Evolutionary conservation across 2,888 invertebrate genomes (phyloP).

Genomic region (Agrenia bidenticulata): DNA sequence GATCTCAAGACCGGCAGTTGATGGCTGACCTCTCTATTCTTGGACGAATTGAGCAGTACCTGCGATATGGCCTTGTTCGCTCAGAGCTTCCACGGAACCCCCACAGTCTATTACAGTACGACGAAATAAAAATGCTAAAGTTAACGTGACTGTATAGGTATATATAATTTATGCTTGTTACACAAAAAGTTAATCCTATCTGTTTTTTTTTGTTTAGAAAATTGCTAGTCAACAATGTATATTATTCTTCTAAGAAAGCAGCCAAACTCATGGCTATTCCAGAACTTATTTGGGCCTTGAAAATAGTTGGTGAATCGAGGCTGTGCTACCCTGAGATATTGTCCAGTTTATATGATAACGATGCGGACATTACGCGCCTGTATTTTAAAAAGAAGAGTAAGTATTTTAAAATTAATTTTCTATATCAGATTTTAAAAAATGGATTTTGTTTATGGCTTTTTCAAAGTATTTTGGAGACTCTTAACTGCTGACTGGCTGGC

Average conservation of each 20-base stretch:
- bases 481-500: conserved; percentile 49
- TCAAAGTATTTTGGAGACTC: conserved; percentile 46
- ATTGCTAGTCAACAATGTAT: conserved; percentile 41
- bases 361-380: conserved; percentile 8
- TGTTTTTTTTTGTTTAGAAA: no score
- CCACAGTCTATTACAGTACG: conserved; percentile 17
- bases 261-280: conserved; percentile 40
- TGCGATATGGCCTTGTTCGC: conserved; percentile 42
- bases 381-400: conserved; percentile 27
- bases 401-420: conserved; percentile 7
- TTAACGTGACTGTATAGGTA: no score
- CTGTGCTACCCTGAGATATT: conserved; percentile 46
- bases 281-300: conserved; percentile 48
- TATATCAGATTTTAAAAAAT: neutral
- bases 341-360: conserved; percentile 31
- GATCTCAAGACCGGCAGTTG: conserved; percentile 40
- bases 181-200: no score
- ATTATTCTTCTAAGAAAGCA: conserved; percentile 44
- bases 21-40: conserved; percentile 49
- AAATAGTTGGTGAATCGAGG: conserved; percentile 36
- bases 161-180: no score
- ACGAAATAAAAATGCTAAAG: no score
- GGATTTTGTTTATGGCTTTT: no score
- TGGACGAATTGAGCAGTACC: conserved; percentile 48
- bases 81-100: conserved; percentile 41